These are phyloP conservation scores for Urocitellus parryii DNA, from an alignment of 2,113 vertebrate species.

Conservation along the genomic window DNA sequence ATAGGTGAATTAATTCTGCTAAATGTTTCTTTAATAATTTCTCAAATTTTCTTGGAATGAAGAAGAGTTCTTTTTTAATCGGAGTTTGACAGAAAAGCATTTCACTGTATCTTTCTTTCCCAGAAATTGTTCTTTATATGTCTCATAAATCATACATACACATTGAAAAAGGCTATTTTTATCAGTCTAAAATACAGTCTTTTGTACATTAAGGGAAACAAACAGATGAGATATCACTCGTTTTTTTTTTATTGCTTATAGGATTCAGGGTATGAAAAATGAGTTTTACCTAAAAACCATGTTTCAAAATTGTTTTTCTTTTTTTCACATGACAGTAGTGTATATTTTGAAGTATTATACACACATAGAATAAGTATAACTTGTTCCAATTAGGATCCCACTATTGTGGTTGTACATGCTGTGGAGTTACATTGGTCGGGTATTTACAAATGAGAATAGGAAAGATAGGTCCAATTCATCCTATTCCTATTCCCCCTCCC, in stretches of 20 bases:
- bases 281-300: background rate
- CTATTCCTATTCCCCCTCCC: too few species aligned
- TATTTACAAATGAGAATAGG: too few species aligned
- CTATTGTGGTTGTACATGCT: too few species aligned
- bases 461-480: too few species aligned
- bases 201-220: background rate
- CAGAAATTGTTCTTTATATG: background rate
- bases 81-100: background rate
- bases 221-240: background rate
- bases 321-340: too few species aligned
- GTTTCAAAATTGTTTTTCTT: slow-evolving; percentile 6
- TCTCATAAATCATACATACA: background rate
- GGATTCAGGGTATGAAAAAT: background rate
- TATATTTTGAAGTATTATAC: too few species aligned
- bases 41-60: background rate
- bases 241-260: slow-evolving; percentile 27
- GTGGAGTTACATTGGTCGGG: too few species aligned
- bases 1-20: background rate
- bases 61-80: slow-evolving; percentile 10
- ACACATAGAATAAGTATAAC: too few species aligned
- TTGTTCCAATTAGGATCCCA: too few species aligned
- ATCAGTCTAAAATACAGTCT: background rate
- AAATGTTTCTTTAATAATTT: background rate
- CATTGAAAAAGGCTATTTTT: slow-evolving; percentile 36
- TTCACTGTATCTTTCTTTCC: background rate